A percentile compares a stretch with the other conserved stretches of the same genome.
Conservation (phyloP, 2,113 vertebrate genomes). For the Silurus asotus region DNA sequence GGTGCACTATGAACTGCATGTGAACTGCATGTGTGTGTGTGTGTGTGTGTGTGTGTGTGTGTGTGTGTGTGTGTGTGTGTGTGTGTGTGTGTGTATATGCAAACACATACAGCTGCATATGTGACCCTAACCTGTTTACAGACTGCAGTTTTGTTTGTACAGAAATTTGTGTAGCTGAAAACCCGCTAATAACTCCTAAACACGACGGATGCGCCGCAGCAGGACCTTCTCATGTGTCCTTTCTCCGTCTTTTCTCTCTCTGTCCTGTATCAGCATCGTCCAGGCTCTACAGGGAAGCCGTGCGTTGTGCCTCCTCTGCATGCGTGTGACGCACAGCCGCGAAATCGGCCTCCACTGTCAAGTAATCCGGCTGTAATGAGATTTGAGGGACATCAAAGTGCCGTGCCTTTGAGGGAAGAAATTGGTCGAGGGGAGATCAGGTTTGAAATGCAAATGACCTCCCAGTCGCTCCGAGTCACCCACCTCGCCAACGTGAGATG, state of each 20-base stretch:
- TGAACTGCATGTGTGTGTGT: neutral
- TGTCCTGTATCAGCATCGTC: slow-evolving; percentile 54
- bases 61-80: slow-evolving; percentile 6
- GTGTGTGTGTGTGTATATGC: slow-evolving; percentile 6
- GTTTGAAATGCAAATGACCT: slow-evolving; percentile 69
- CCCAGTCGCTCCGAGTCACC: slow-evolving; percentile 56
- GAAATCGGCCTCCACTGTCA: slow-evolving; percentile 59
- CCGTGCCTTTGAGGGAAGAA: slow-evolving; percentile 63
- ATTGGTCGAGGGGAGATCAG: slow-evolving; percentile 65
- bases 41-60: neutral
- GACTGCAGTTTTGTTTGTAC: slow-evolving; percentile 35
- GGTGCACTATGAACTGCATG: no score
- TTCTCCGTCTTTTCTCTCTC: slow-evolving; percentile 28
- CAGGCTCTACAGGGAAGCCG: slow-evolving; percentile 64
- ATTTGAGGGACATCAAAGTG: slow-evolving; percentile 78
- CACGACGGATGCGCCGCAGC: slow-evolving; percentile 33
- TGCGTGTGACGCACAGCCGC: slow-evolving; percentile 47
- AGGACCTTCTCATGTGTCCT: slow-evolving; percentile 53
- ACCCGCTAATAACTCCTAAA: slow-evolving; percentile 60
- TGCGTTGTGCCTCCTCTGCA: slow-evolving; percentile 59
- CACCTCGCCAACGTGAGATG: slow-evolving; percentile 53
- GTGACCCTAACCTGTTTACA: slow-evolving; percentile 18
- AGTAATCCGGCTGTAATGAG: slow-evolving; percentile 69
- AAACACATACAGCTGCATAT: neutral
- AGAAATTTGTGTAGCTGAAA: slow-evolving; percentile 34